Evolutionary conservation across 1,140 invertebrate genomes (phyloP).

Genomic region (Daktulosphaira vitifoliae): DNA sequence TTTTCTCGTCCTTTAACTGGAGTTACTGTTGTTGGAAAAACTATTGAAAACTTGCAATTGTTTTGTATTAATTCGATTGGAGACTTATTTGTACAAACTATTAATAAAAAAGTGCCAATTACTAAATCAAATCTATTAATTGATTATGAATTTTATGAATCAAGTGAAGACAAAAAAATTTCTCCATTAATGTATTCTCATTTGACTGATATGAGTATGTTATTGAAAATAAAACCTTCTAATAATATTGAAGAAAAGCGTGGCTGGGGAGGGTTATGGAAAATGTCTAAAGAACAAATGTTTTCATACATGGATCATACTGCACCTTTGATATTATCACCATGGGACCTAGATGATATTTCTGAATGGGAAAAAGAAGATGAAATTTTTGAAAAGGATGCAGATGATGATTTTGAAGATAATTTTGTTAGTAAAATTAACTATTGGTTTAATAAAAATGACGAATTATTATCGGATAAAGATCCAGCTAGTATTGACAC

Average conservation of each 20-base stretch:
- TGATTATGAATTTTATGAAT: no score
- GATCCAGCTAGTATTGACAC: no score
- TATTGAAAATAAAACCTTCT: neutral
- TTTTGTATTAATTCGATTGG: constrained; percentile 20
- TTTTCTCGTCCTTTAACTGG: constrained; percentile 7
- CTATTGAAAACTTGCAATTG: neutral
- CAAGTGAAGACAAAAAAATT: neutral
- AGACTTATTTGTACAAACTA: constrained; percentile 24
- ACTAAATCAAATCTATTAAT: neutral
- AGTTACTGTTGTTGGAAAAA: neutral
- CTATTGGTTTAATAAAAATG: constrained; percentile 27
- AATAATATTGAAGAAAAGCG: neutral
- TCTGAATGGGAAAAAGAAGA: constrained; percentile 23
- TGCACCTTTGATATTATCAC: constrained; percentile 13
- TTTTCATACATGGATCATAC: neutral
- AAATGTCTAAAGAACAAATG: constrained; percentile 26
- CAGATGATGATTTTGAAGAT: neutral
- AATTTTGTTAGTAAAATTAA: constrained; percentile 5
- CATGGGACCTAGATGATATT: constrained; percentile 15
- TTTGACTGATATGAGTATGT: constrained; percentile 16
- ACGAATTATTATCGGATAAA: neutral
- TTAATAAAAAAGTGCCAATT: neutral
- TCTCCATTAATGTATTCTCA: neutral
- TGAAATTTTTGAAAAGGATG: constrained; percentile 3
- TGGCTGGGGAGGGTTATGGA: neutral